Conservation (phyloP, 2,113 vertebrate genomes). For the Cinclus cinclus region DNA sequence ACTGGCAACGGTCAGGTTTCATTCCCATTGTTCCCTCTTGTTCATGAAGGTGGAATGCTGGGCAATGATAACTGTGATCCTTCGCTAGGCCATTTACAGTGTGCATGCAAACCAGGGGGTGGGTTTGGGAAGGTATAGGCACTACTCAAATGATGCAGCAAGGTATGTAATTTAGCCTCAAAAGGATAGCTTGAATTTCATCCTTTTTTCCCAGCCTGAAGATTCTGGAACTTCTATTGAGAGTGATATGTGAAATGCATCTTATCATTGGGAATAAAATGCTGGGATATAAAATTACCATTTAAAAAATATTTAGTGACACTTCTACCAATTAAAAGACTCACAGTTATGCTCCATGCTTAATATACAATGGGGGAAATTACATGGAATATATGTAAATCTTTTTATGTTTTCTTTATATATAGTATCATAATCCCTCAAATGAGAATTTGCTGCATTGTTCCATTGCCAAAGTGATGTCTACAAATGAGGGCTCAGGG, state of each 20-base stretch:
- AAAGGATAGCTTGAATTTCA: not conserved
- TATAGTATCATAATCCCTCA: not conserved
- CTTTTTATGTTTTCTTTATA: constrained; percentile 20
- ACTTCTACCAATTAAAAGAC: not conserved
- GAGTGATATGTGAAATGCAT: not conserved
- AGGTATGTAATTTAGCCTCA: not conserved
- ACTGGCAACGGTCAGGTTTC: not conserved
- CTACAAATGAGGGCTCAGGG: not conserved
- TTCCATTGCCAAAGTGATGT: constrained; percentile 34
- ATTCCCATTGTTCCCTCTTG: not conserved
- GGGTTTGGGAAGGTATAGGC: not conserved
- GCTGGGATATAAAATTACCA: not conserved
- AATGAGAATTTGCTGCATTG: not conserved
- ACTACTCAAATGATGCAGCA: not conserved
- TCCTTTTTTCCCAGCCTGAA: not conserved
- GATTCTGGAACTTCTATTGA: not conserved
- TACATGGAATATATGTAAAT: not conserved
- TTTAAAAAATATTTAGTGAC: not conserved
- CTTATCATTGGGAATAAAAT: not conserved
- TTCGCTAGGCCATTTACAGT: not conserved
- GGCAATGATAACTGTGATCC: not conserved
- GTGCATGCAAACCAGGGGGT: not conserved
- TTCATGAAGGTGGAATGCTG: not conserved
- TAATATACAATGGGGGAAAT: constrained; percentile 4
- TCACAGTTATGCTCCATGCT: not conserved